Evolutionary conservation across 2,797 vertebrate species (phyloP), one percentile per base, ranked within the genome.

Genomic region (Gymnoscopelus braueri): DNA sequence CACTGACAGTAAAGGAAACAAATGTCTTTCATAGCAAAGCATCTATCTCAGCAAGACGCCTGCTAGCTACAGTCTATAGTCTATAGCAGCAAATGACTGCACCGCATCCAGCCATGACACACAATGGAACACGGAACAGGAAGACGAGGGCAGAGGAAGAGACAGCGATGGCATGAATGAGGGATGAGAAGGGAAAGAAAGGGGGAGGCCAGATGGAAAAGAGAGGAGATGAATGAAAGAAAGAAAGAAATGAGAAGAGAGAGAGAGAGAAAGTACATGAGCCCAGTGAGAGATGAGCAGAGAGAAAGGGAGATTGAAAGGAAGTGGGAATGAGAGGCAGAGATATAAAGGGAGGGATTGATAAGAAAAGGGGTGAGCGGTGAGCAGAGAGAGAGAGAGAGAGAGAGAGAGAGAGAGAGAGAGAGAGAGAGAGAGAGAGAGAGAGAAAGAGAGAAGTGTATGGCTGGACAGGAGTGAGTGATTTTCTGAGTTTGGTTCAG

Each of bases 1-100:
- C 87, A 87, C 89, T 92, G 90, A 91, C 88, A 93, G 85, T 88
- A 90, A 90, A 92, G 89, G 88, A 88, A 92, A 92, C 89, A 93
- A 93, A 91, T 89, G 87, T 80, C 90, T 92, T 92, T 90, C 88
- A 91, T 90, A 91, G 89, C 80, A 82, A 88, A 80, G 83, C 90
- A 90, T 91, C 90, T 89, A 90, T 91, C 88, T 89, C 80, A 66
- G 80, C 52, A 57, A 86, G 87, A 88, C 84, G 79, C 87, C 89
- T 91, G 57, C 88, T 68, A 89, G 88, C 91, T 79, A 87, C 81
- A 84, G 82, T 89, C 87, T 82, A 87, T 82, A 85, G 83, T 89
- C 87, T 82, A 62, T 23, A 78, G 84, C 85, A 23, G 80, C 84
- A 82, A 89, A 89, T 86, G 87, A 88, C 78, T 88, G 78, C 14